These are phyloP conservation scores for Ictidomys tridecemlineatus DNA, from an alignment of 2,113 vertebrate species.

Conservation along the genomic window DNA sequence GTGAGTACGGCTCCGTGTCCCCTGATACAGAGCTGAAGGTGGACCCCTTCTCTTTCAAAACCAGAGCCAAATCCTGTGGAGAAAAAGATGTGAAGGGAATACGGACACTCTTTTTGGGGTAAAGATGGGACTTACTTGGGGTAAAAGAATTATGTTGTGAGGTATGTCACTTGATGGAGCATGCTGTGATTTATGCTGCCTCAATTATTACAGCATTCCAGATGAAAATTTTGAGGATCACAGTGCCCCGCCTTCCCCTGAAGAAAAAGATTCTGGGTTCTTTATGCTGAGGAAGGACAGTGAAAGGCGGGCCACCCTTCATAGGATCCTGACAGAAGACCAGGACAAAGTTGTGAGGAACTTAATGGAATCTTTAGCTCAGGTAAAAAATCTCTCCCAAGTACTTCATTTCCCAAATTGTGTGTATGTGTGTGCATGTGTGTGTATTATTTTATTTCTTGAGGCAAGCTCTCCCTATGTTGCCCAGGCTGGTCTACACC, in stretches of 20 bases:
- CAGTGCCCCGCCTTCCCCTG: constrained; percentile 98
- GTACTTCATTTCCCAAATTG: neutral
- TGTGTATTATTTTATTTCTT: neutral
- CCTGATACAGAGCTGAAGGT: constrained; percentile 96
- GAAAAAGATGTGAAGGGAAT: constrained; percentile 95
- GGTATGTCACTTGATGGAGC: neutral
- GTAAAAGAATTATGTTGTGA: neutral
- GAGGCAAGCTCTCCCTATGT: neutral
- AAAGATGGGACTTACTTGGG: constrained; percentile 58
- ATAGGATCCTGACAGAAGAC: constrained; percentile 97
- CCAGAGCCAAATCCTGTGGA: constrained; percentile 95
- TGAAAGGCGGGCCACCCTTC: constrained; percentile 96
- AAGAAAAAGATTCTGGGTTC: constrained; percentile 98
- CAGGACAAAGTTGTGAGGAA: constrained; percentile 95
- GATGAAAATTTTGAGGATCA: constrained; percentile 99
- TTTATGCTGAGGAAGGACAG: constrained; percentile 98
- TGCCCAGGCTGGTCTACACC: neutral
- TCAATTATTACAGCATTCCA: constrained; percentile 91
- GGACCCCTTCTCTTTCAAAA: constrained; percentile 97
- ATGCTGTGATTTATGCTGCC: neutral
- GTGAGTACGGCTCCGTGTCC: constrained; percentile 98
- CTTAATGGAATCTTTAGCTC: constrained; percentile 94
- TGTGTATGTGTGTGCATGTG: neutral
- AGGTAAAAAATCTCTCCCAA: constrained; percentile 88
- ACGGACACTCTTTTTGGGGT: constrained; percentile 96